These are phyloP conservation scores for Hyperoodon ampullatus DNA, from an alignment of 2,113 vertebrate genomes.

Conservation along the genomic window DNA sequence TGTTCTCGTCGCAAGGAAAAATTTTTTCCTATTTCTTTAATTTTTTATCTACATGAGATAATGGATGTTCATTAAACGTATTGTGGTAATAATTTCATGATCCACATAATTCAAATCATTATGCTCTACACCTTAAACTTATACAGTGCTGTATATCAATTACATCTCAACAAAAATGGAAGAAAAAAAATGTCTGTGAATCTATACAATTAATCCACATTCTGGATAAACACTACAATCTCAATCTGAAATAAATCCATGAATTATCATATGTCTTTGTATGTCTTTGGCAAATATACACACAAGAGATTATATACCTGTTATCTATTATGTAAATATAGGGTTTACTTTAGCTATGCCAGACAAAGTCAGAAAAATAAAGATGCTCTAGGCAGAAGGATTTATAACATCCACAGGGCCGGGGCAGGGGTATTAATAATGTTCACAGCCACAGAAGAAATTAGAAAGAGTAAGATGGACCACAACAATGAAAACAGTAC, in stretches of 20 bases:
- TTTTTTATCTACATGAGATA: too few relatives aligned
- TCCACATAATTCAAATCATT: too few relatives aligned
- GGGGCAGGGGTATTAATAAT: background rate
- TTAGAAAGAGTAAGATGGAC: background rate
- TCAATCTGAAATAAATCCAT: background rate
- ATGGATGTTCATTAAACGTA: too few relatives aligned
- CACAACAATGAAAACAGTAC: background rate
- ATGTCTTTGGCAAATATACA: background rate
- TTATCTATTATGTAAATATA: background rate
- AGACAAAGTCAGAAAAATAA: slow-evolving; percentile 6
- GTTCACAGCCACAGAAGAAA: background rate
- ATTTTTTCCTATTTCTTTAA: too few relatives aligned
- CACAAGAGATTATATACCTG: background rate
- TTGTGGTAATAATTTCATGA: too few relatives aligned
- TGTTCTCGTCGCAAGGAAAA: too few relatives aligned
- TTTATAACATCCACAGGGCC: background rate
- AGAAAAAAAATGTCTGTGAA: background rate
- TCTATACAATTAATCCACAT: slow-evolving; percentile 20
- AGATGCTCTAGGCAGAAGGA: background rate
- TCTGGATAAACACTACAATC: background rate
- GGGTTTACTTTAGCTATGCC: background rate
- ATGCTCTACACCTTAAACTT: too few relatives aligned
- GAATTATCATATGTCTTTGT: slow-evolving; percentile 2
- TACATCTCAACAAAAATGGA: too few relatives aligned
- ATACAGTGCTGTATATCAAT: too few relatives aligned